Percentiles rank a stretch among this genome's conserved stretches.
phyloP scores from a whole-genome alignment of 1,140 invertebrate species.

The Drosophila insularis region DNA sequence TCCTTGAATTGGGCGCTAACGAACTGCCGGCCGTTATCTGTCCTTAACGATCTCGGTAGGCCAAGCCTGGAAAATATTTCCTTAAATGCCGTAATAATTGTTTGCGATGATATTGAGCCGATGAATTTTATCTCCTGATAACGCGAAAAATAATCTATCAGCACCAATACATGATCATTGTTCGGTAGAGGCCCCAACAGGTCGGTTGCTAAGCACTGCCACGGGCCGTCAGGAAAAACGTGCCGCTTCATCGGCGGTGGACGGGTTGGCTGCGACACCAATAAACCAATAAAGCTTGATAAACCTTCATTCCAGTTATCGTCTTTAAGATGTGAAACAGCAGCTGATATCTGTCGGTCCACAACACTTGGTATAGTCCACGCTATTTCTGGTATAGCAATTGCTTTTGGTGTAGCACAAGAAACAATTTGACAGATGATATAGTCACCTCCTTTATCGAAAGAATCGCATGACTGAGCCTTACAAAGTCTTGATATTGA shows the following conservation, averaged over 20 bases:
- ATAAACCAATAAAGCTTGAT: conserved; percentile 55
- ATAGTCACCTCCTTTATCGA: too few relatives aligned
- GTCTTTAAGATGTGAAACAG: too few relatives aligned
- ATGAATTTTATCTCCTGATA: background rate
- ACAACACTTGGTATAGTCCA: background rate
- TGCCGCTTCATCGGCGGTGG: conserved; percentile 23
- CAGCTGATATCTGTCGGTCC: too few relatives aligned
- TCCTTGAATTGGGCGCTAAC: too few relatives aligned
- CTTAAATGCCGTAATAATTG: background rate
- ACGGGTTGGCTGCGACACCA: conserved; percentile 21
- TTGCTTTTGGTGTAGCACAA: too few relatives aligned
- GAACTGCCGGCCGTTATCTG: too few relatives aligned
- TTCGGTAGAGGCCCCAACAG: conserved; percentile 31
- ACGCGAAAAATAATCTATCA: conserved; percentile 37
- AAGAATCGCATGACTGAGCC: too few relatives aligned
- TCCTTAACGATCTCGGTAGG: too few relatives aligned
- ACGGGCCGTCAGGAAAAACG: conserved; percentile 19
- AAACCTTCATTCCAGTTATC: too few relatives aligned
- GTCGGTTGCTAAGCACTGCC: conserved; percentile 18
- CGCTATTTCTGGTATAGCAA: too few relatives aligned
- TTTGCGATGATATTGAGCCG: background rate
- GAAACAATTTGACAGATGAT: too few relatives aligned
- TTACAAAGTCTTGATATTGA: too few relatives aligned
- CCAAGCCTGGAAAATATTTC: conserved; percentile 38
- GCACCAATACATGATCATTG: conserved; percentile 18